Percentiles rank a stretch among this genome's conserved stretches.
These are phyloP conservation scores for Epicauta chinensis DNA, from an alignment of 1,140 invertebrate species.

Conservation along the genomic window DNA sequence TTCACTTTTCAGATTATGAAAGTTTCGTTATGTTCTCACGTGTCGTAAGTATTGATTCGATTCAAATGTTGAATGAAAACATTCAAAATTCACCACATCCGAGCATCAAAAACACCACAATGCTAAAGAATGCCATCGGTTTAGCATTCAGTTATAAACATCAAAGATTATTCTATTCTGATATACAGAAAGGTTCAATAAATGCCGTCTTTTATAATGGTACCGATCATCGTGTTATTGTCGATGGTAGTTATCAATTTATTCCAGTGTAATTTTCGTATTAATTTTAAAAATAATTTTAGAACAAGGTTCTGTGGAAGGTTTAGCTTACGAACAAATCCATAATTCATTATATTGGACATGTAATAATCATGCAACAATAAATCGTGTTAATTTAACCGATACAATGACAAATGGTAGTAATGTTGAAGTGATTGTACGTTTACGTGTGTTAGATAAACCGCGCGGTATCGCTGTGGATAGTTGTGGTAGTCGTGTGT, in stretches of 20 bases:
- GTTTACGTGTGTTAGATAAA: conserved; percentile 63
- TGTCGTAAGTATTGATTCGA: conserved; percentile 66
- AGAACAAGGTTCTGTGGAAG: conserved; percentile 75
- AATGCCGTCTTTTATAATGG: conserved; percentile 81
- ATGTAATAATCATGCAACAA: conserved; percentile 71
- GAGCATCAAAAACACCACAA: conserved; percentile 60
- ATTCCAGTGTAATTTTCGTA: conserved; percentile 2
- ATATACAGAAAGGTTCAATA: conserved; percentile 78
- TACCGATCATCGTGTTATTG: conserved; percentile 58
- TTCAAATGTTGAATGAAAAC: conserved; percentile 66
- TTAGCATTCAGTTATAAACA: conserved; percentile 70
- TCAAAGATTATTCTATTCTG: conserved; percentile 74
- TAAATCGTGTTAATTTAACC: conserved; percentile 55
- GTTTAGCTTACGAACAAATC: conserved; percentile 65
- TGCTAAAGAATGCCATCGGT: conserved; percentile 79
- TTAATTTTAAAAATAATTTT: conserved; percentile 9
- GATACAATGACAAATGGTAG: conserved; percentile 37
- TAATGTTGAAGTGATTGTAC: conserved; percentile 57
- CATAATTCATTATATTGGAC: conserved; percentile 76
- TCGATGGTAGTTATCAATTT: conserved; percentile 61
- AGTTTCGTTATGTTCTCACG: conserved; percentile 72
- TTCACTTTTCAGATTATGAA: conserved; percentile 67
- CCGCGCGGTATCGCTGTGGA: conserved; percentile 78
- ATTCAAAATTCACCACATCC: conserved; percentile 68
- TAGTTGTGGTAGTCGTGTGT: conserved; percentile 64